These are phyloP conservation scores for Prunella himalayana DNA, from an alignment of 2,113 vertebrate species.

Conservation along the genomic window DNA sequence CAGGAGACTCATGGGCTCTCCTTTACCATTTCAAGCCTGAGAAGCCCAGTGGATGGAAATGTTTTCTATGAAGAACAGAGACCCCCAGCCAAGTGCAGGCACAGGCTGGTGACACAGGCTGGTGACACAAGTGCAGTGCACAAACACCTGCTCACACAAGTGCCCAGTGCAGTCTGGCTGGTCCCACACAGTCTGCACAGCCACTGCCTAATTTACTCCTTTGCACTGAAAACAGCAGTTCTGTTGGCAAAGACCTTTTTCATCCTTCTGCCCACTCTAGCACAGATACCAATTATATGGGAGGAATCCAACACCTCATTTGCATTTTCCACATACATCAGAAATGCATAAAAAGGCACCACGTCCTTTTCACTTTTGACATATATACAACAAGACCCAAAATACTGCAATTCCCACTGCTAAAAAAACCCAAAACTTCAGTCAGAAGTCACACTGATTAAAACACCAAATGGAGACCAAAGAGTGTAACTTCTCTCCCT, in stretches of 20 bases:
- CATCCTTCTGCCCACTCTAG: background rate
- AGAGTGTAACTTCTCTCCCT: background rate
- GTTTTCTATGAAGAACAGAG: background rate
- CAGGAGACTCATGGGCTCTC: background rate
- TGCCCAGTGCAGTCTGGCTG: background rate
- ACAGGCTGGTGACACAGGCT: background rate
- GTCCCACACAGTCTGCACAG: background rate
- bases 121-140: background rate
- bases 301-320: background rate
- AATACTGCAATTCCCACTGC: background rate
- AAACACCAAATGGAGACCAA: background rate
- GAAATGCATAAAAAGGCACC: background rate
- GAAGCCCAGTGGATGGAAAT: background rate
- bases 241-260: background rate
- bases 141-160: background rate
- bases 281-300: background rate
- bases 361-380: background rate
- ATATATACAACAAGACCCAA: background rate
- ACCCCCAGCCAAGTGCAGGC: background rate
- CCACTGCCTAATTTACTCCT: background rate
- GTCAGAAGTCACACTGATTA: background rate
- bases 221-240: background rate
- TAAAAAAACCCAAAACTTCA: background rate
- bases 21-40: background rate
- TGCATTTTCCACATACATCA: background rate